These are phyloP conservation scores for Aethes cnicana DNA, from an alignment of 2,888 invertebrate species.

Conservation along the genomic window DNA sequence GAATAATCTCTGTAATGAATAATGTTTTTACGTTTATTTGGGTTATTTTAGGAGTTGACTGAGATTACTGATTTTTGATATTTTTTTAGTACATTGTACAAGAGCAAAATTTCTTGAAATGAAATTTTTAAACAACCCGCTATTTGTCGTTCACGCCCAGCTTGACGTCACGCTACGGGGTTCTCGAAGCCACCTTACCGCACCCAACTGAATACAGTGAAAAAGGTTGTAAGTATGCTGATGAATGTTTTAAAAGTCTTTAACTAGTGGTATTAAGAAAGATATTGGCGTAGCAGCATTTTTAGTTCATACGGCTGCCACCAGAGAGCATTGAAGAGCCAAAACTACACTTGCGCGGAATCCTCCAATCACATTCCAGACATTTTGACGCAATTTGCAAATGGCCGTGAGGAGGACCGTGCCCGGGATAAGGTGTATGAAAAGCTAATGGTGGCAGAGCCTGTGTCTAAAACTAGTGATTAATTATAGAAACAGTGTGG, in stretches of 20 bases:
- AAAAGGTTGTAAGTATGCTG: slow-evolving; percentile 48
- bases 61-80: too few relatives aligned
- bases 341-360: slow-evolving; percentile 67
- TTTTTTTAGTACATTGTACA: too few relatives aligned
- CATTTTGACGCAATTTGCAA: slow-evolving; percentile 83
- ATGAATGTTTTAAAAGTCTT: slow-evolving; percentile 32
- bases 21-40: too few relatives aligned
- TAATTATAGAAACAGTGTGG: slow-evolving; percentile 70
- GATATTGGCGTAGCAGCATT: slow-evolving; percentile 38
- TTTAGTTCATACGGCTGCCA: slow-evolving; percentile 45
- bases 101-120: not conserved
- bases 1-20: not conserved
- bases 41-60: too few relatives aligned
- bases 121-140: slow-evolving; percentile 57
- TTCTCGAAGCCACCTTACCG: slow-evolving; percentile 73
- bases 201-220: slow-evolving; percentile 61
- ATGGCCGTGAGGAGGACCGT: slow-evolving; percentile 81
- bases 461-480: slow-evolving; percentile 72
- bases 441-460: slow-evolving; percentile 75
- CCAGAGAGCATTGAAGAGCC: slow-evolving; percentile 54
- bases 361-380: slow-evolving; percentile 72
- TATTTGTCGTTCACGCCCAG: slow-evolving; percentile 74
- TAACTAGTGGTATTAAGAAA: slow-evolving; percentile 28
- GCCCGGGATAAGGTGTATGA: slow-evolving; percentile 72
- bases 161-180: slow-evolving; percentile 81